Evolutionary conservation across 1,140 invertebrate species (phyloP), one percentile per base, ranked within the genome.

Genomic region (Grapholita molesta): DNA sequence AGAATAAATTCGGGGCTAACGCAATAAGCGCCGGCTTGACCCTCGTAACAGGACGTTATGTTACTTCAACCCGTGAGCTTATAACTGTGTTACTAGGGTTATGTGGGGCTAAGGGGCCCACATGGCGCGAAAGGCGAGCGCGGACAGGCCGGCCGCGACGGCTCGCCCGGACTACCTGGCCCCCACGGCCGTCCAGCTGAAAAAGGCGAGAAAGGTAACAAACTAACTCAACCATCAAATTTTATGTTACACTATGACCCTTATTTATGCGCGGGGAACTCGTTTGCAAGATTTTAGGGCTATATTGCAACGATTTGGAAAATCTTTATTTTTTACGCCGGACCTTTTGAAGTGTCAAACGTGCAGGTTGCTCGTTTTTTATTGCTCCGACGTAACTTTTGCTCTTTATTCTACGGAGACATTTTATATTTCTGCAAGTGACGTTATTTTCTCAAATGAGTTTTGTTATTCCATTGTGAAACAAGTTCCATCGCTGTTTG

Each of bases 191-290:
- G 88, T 33, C 89, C 92, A 66, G 92, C 92, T 0, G 89, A 92
- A 78, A 93, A 93, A 76, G 93, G 93, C 21, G 93, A 93, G 78
- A 93, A 93, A 88, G 93, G 93, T 85, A 91, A 89, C 76, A 80
- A 88, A 83, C 78, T 82, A 84, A 85, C 80, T 85, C 73, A 80
- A 82, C 86, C 87, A 88, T 89, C 81, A 90, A 91, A 89, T 88
- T 91, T 91, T 89, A 91, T 89, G 82, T 82, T 80, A 74, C 80
- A 80, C 77, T 84, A 85, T 85, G 76, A 83, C 79, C 80, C 76
- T 82, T 86, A 89, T 89, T 89, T 90, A 89, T 88, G 72, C 78
- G 78, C 24, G 70, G 66, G 74, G 71, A 86, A 86, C 80, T 70
- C 79, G 83, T 83, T 82, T 70, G 74, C 78, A 79, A 82, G 79